Evolutionary conservation across 92 coral and sea anemone genomes (phyloP).

Genomic region (Chrysogorgia sp.): DNA sequence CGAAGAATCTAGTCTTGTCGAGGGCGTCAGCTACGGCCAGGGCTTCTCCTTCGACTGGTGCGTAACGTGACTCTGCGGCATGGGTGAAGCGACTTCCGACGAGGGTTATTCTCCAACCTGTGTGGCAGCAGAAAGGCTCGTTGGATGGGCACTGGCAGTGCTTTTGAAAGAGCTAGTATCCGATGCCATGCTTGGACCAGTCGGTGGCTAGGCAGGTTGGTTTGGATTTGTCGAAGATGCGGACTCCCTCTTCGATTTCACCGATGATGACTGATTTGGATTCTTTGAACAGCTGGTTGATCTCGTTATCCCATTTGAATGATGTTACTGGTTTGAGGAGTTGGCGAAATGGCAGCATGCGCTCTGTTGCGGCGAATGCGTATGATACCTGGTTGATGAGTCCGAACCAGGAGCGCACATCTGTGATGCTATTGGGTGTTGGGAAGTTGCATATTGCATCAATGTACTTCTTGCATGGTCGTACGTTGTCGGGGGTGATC

Average conservation of each 20-base stretch:
- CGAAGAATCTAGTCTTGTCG: no score
- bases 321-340: slow-evolving; percentile 9
- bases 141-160: no score
- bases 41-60: no score
- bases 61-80: no score
- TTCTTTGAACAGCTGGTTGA: neutral
- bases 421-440: slow-evolving; percentile 59
- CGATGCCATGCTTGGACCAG: neutral
- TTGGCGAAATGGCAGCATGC: slow-evolving; percentile 39
- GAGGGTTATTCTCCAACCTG: no score
- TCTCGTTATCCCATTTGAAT: neutral
- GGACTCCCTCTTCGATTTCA: neutral
- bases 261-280: neutral
- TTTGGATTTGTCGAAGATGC: neutral
- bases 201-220: neutral
- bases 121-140: no score
- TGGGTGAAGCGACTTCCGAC: no score
- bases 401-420: slow-evolving; percentile 58
- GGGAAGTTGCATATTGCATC: slow-evolving; percentile 59
- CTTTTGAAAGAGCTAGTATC: no score
- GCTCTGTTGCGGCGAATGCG: slow-evolving; percentile 56
- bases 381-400: slow-evolving; percentile 65
- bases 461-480: slow-evolving; percentile 26
- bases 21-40: no score
- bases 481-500: neutral